Percentiles rank a stretch among this genome's conserved stretches.
These are phyloP conservation scores for Hylaeus anthracinus DNA, from an alignment of 1,140 invertebrate genomes.

Conservation along the genomic window DNA sequence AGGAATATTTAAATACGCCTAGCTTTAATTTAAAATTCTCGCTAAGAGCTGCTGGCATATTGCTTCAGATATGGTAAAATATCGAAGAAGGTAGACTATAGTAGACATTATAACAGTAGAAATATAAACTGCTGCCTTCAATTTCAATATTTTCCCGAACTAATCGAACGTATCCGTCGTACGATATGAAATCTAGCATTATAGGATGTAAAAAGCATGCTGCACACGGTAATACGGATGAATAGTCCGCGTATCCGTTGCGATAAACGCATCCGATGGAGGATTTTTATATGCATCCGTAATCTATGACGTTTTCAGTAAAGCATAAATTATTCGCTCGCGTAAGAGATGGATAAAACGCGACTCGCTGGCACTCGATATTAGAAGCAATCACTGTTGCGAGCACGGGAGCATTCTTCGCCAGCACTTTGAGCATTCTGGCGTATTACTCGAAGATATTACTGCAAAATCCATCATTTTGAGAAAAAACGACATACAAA, in stretches of 20 bases:
- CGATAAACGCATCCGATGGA: background rate
- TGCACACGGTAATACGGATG: background rate
- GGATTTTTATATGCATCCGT: slow-evolving; percentile 13
- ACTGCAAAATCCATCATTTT: slow-evolving; percentile 8
- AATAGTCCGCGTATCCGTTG: background rate
- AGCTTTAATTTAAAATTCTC: no score
- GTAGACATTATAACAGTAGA: no score
- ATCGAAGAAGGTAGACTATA: no score
- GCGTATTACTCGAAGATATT: background rate
- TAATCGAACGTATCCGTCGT: background rate
- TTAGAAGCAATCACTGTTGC: slow-evolving; percentile 9
- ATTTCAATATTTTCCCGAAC: background rate
- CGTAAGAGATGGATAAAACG: slow-evolving; percentile 1
- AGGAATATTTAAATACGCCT: no score
- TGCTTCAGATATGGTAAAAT: no score
- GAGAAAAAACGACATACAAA: background rate
- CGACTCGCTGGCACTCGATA: background rate
- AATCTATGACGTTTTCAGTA: slow-evolving; percentile 7
- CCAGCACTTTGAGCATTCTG: no score
- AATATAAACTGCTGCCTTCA: background rate
- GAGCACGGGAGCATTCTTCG: background rate
- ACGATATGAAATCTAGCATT: background rate
- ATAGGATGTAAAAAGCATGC: background rate
- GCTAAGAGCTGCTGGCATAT: no score
- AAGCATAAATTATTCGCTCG: slow-evolving; percentile 22